A percentile compares a stretch with the other conserved stretches of the same genome.
Conservation (phyloP, 2,113 vertebrate species). For the Daboia siamensis region DNA sequence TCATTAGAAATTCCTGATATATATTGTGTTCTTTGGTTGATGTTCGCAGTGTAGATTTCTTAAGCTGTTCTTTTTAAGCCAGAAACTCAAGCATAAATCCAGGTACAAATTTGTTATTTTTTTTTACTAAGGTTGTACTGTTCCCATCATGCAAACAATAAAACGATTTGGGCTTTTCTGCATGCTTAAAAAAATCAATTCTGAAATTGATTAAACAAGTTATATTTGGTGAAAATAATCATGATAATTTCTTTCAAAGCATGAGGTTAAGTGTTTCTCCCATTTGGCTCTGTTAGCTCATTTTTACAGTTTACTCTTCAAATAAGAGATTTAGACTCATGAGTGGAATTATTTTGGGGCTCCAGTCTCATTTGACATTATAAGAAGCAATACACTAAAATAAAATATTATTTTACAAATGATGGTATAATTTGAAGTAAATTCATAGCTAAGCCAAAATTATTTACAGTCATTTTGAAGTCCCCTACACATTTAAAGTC, state of each 20-base stretch:
- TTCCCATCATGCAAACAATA: constrained; percentile 34
- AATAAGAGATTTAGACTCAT: not conserved
- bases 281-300: not conserved
- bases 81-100: constrained; percentile 43
- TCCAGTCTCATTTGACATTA: not conserved
- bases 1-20: constrained; percentile 76
- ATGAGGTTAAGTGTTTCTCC: not conserved
- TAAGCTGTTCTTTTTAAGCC: constrained; percentile 56
- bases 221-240: constrained; percentile 16
- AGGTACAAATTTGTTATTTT: constrained; percentile 43
- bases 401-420: not conserved
- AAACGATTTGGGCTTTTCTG: constrained; percentile 35
- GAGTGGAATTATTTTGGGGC: not conserved
- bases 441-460: not conserved
- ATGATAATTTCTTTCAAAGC: constrained; percentile 31
- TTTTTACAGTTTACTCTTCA: not conserved
- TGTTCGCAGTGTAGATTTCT: constrained; percentile 58
- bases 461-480: not conserved
- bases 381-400: not conserved
- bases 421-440: not conserved
- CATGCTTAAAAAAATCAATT: constrained; percentile 4
- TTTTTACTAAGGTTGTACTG: constrained; percentile 41
- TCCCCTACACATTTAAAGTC: not conserved
- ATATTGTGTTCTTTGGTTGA: constrained; percentile 54
- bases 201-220: constrained; percentile 27